These are phyloP conservation scores for Herpetotheres cachinnans DNA, from an alignment of 2,113 vertebrate genomes.

Conservation along the genomic window DNA sequence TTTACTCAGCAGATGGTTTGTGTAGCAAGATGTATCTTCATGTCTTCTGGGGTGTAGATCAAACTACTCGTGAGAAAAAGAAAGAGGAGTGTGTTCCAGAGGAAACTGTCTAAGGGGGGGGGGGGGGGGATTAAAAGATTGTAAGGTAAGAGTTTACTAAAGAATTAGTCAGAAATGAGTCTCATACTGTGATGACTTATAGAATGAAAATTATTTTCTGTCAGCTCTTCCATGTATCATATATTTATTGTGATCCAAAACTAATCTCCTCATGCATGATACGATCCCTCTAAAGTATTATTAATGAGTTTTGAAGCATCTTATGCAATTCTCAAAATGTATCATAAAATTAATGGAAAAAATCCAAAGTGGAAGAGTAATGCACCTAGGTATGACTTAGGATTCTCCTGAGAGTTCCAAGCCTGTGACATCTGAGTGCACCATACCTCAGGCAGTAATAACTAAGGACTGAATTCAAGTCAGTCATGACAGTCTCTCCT, in stretches of 20 bases:
- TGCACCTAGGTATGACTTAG: background rate
- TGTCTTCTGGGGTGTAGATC: background rate
- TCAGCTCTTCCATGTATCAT: background rate
- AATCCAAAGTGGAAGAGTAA: background rate
- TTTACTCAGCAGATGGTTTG: background rate
- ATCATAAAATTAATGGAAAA: background rate
- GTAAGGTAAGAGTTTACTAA: background rate
- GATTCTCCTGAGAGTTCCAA: background rate
- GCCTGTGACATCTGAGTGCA: background rate
- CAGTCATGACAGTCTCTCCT: background rate
- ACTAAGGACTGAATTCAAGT: background rate
- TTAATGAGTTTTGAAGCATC: background rate
- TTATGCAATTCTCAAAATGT: background rate
- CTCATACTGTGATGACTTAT: background rate
- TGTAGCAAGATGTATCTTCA: background rate
- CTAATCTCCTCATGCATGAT: background rate
- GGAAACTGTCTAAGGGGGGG: background rate
- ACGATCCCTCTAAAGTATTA: background rate
- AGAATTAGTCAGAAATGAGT: slow-evolving; percentile 49
- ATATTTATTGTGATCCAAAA: background rate
- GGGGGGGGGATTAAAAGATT: background rate
- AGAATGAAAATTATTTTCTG: background rate
- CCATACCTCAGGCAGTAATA: background rate
- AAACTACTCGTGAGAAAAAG: background rate
- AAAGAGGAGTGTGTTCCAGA: background rate